Conservation (phyloP, 2,797 vertebrate genomes). For the Pangasius mekongensis region DNA sequence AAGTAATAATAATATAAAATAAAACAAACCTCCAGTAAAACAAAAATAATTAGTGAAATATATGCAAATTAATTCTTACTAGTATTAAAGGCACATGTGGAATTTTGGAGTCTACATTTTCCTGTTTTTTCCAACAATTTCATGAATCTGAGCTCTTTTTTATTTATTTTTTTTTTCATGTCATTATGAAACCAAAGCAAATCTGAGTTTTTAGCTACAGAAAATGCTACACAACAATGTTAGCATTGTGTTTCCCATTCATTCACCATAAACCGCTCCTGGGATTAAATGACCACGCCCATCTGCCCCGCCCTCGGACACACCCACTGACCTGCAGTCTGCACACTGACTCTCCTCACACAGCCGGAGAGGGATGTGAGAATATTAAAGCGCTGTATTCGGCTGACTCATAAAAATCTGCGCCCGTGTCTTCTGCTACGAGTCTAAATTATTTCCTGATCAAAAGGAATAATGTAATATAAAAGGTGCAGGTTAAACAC, state of each 20-base stretch:
- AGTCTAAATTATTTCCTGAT: neutral
- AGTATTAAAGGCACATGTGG: neutral
- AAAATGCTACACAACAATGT: neutral
- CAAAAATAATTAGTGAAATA: neutral
- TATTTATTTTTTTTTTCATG: too few species aligned
- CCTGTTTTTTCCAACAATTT: neutral
- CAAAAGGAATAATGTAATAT: slow-evolving; percentile 18
- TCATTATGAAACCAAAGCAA: neutral
- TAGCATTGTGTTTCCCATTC: neutral
- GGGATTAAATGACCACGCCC: neutral
- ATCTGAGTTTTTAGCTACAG: neutral
- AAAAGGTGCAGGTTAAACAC: slow-evolving; percentile 17
- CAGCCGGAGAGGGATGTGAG: neutral
- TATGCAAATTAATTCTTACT: neutral
- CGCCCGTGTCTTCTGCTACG: neutral
- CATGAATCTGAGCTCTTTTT: neutral
- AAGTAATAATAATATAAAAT: neutral
- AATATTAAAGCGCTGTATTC: neutral
- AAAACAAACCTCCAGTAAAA: neutral
- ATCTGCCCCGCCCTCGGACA: neutral
- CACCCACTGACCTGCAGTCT: neutral
- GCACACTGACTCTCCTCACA: neutral
- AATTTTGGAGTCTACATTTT: neutral
- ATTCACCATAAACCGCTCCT: neutral
- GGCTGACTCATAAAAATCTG: neutral